Conservation (phyloP, 1,140 invertebrate species). For the Aphaenogaster rudis region DNA sequence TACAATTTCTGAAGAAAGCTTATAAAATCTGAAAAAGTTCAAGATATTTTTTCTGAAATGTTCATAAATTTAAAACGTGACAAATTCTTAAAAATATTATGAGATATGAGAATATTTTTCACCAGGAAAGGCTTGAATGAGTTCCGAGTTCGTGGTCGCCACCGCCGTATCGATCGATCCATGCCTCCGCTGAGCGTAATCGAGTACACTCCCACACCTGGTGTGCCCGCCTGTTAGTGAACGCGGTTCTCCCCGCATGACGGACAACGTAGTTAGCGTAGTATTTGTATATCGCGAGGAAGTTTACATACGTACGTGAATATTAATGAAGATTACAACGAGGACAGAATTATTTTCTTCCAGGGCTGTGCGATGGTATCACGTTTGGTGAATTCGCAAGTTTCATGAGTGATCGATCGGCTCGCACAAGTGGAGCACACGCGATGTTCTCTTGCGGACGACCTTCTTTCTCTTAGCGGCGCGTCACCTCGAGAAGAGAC, state of each 20-base stretch:
- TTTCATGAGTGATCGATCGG: constrained; percentile 20
- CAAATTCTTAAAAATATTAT: no score
- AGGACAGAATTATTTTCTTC: constrained; percentile 2
- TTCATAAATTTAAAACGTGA: no score
- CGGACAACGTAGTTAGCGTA: not conserved
- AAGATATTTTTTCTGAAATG: no score
- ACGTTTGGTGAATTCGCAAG: not conserved
- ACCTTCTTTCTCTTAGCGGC: constrained; percentile 5
- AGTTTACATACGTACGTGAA: not conserved
- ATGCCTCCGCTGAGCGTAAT: not conserved
- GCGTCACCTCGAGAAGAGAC: not conserved
- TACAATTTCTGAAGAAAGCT: no score
- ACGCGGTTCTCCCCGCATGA: not conserved
- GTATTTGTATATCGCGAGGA: not conserved
- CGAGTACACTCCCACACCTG: constrained; percentile 23
- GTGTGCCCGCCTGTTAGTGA: not conserved
- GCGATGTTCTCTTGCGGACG: constrained; percentile 5
- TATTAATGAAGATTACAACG: not conserved
- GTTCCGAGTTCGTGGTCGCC: not conserved
- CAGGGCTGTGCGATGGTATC: not conserved
- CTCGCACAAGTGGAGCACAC: constrained; percentile 33
- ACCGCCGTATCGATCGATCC: constrained; percentile 42
- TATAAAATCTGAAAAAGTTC: no score
- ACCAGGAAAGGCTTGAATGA: not conserved
- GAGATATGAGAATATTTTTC: no score